Evolutionary conservation across 1,140 invertebrate species (phyloP).

Genomic region (Limonius californicus): DNA sequence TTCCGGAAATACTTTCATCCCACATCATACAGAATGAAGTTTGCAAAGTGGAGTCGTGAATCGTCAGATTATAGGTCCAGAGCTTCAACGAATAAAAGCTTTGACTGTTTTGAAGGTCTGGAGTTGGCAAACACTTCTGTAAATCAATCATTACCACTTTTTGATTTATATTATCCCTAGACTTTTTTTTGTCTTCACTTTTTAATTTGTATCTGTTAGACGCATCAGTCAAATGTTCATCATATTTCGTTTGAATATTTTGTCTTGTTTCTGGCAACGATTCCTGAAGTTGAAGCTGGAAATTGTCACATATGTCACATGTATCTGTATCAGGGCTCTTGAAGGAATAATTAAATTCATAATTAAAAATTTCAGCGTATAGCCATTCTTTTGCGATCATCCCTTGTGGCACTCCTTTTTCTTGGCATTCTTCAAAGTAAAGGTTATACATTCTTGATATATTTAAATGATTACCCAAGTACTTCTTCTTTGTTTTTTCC

Average conservation of each 20-base stretch:
- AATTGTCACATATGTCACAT: no score
- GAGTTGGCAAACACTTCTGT: conserved; percentile 18
- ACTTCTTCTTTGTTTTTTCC: no score
- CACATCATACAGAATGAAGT: not conserved
- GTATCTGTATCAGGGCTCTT: no score
- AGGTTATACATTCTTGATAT: conserved; percentile 1
- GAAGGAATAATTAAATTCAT: no score
- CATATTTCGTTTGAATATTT: not conserved
- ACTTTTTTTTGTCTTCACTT: not conserved
- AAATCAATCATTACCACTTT: no score
- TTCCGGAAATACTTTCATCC: no score
- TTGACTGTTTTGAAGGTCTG: conserved; percentile 8
- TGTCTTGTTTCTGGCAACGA: not conserved
- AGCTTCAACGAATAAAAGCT: conserved; percentile 17
- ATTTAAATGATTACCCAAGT: no score
- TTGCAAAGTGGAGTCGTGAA: conserved; percentile 7
- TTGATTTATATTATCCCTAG: not conserved
- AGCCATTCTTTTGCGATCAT: conserved; percentile 6
- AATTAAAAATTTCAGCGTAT: conserved; percentile 13
- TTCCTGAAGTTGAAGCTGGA: not conserved
- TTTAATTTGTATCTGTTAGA: not conserved
- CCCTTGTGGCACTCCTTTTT: not conserved
- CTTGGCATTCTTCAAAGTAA: conserved; percentile 5
- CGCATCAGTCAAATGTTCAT: not conserved
- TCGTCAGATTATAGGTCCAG: conserved; percentile 11